These are phyloP conservation scores for Tragelaphus scriptus DNA, from an alignment of 2,113 vertebrate species.

Conservation along the genomic window DNA sequence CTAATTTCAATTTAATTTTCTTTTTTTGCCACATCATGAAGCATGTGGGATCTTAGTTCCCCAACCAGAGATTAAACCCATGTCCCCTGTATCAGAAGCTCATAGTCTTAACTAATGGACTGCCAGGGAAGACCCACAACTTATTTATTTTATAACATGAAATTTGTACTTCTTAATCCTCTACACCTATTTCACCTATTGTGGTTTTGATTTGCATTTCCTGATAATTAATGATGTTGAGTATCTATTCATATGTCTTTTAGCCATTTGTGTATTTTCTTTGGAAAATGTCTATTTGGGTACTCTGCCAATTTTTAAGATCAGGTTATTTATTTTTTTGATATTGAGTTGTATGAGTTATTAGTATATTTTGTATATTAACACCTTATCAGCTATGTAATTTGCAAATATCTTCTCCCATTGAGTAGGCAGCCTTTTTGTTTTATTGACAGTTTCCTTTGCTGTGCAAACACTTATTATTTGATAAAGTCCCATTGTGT, in stretches of 20 bases:
- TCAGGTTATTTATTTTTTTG: background rate
- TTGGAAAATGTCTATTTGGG: background rate
- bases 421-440: background rate
- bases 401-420: background rate
- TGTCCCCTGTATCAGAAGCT: background rate
- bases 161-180: background rate
- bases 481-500: background rate
- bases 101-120: background rate
- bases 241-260: background rate
- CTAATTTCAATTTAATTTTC: background rate
- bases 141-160: background rate
- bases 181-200: background rate
- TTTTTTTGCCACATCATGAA: background rate
- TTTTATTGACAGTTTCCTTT: background rate
- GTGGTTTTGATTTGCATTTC: background rate
- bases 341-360: background rate
- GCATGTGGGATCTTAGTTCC: background rate
- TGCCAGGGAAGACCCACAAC: background rate
- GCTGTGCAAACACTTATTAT: background rate
- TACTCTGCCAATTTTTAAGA: background rate
- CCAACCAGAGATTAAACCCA: background rate
- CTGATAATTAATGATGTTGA: background rate
- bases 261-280: background rate
- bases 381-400: background rate
- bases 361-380: background rate